These are phyloP conservation scores for Saccostrea cuccullata DNA, from an alignment of 1,140 invertebrate genomes.

Conservation along the genomic window DNA sequence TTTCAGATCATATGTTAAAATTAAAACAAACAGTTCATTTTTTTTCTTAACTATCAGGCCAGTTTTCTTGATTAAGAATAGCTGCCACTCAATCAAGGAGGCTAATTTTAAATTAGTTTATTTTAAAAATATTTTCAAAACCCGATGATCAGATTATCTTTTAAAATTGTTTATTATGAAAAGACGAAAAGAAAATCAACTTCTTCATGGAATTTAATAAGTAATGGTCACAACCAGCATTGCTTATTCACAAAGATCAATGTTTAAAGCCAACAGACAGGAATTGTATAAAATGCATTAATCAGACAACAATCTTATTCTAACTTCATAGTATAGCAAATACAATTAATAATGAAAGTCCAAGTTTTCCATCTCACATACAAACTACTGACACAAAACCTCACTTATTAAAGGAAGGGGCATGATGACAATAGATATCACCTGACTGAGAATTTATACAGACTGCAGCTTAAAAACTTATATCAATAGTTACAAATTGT, in stretches of 20 bases:
- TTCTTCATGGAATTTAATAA: not conserved
- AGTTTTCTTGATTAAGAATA: not conserved
- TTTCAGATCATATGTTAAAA: not conserved
- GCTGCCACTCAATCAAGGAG: too few species aligned
- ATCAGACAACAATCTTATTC: not conserved
- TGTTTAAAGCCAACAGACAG: constrained; percentile 9
- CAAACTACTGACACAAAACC: not conserved
- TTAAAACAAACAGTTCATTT: not conserved
- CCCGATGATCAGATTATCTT: not conserved
- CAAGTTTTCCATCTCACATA: not conserved
- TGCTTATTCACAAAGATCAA: not conserved
- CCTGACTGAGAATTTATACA: not conserved
- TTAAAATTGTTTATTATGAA: not conserved
- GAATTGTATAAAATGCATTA: not conserved
- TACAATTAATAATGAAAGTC: not conserved
- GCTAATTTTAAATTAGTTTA: too few species aligned
- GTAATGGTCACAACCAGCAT: constrained; percentile 24
- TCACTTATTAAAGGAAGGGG: not conserved
- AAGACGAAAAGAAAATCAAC: not conserved
- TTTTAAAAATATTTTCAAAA: not conserved
- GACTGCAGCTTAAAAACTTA: not conserved
- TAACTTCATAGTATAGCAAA: not conserved
- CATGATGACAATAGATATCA: not conserved
- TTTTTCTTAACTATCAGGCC: not conserved
- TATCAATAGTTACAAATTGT: not conserved